Conservation (phyloP, 2,797 vertebrate genomes). For the Knipowitschia caucasica region DNA sequence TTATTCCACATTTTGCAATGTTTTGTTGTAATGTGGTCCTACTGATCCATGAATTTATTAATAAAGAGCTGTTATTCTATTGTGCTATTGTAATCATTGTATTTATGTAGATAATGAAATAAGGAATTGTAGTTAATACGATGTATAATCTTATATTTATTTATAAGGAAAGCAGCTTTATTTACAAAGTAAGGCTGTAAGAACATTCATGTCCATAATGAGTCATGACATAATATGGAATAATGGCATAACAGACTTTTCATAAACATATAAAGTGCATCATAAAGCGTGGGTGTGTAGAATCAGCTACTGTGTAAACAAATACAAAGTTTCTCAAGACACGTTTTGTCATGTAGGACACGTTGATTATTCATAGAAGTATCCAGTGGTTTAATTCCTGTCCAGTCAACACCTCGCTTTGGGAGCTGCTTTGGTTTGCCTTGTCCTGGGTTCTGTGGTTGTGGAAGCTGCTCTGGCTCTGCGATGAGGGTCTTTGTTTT, state of each 20-base stretch:
- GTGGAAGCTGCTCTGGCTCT: slow-evolving; percentile 58
- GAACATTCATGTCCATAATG: background rate
- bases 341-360: background rate
- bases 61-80: slow-evolving; percentile 60
- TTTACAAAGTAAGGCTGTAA: background rate
- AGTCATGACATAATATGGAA: background rate
- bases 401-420: slow-evolving; percentile 76
- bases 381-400: background rate
- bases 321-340: background rate
- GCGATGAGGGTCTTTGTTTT: slow-evolving; percentile 39
- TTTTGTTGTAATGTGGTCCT: slow-evolving; percentile 49
- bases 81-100: background rate
- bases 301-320: background rate
- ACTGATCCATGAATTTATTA: slow-evolving; percentile 67
- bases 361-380: background rate
- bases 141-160: background rate
- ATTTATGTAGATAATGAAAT: background rate
- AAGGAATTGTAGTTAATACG: background rate
- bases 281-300: background rate
- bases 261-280: background rate
- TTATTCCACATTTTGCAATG: slow-evolving; percentile 24
- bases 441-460: slow-evolving; percentile 58
- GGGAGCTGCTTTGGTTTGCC: slow-evolving; percentile 57
- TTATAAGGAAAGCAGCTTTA: background rate
- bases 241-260: background rate